A percentile compares a stretch with the other conserved stretches of the same genome.
Evolutionary conservation across 2,888 invertebrate species (phyloP).

Genomic region (Ophraella communa): DNA sequence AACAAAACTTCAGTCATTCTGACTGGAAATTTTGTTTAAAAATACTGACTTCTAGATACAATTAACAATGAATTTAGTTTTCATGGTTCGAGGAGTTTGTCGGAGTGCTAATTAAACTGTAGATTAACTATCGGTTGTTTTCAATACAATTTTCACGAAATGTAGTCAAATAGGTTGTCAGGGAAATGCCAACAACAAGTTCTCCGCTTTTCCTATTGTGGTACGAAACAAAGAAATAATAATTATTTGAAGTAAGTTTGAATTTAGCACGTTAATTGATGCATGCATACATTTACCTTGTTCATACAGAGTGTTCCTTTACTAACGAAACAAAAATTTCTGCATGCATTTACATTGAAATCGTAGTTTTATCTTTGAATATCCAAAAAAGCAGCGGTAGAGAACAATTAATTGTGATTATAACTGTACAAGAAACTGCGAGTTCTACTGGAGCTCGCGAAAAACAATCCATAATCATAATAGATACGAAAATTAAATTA

Average conservation of each 20-base stretch:
- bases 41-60: background rate
- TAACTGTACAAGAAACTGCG: background rate
- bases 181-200: background rate
- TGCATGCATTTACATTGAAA: background rate
- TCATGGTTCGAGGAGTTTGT: slow-evolving; percentile 41
- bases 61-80: slow-evolving; percentile 29
- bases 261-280: background rate
- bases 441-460: background rate
- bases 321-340: background rate
- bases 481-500: background rate
- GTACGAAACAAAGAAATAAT: background rate
- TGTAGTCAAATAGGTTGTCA: background rate
- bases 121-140: slow-evolving; percentile 37
- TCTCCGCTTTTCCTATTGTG: background rate
- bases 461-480: background rate
- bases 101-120: slow-evolving; percentile 44
- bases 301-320: background rate
- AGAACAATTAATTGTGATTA: no score
- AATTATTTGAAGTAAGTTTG: background rate
- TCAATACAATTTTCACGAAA: slow-evolving; percentile 10
- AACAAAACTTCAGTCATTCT: no score
- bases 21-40: no score
- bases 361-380: background rate
- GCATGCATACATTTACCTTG: background rate
- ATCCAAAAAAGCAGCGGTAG: no score